These are phyloP conservation scores for Polydrusus cervinus DNA, from an alignment of 2,888 invertebrate genomes.

Conservation along the genomic window DNA sequence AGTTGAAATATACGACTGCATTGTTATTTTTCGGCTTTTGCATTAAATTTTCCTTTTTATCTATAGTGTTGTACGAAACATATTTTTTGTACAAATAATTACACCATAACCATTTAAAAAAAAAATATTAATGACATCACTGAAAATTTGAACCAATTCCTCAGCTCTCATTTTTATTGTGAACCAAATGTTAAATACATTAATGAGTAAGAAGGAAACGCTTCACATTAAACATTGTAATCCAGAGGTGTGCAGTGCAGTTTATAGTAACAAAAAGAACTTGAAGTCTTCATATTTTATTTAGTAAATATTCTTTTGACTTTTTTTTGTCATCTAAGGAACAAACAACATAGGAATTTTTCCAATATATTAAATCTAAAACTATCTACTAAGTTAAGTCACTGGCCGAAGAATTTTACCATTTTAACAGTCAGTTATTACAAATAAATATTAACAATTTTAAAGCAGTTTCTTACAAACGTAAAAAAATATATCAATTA, in stretches of 20 bases:
- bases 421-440: constrained; percentile 13
- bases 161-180: no score
- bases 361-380: constrained; percentile 16
- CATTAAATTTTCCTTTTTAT: no score
- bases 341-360: constrained; percentile 24
- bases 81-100: no score
- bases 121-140: no score
- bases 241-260: background rate
- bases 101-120: no score
- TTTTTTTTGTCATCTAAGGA: constrained; percentile 20
- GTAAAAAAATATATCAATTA: constrained; percentile 1
- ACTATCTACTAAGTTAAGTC: constrained; percentile 27
- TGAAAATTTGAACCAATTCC: no score
- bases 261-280: background rate
- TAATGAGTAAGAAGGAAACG: background rate
- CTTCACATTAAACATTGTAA: background rate
- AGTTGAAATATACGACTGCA: no score
- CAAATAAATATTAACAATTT: constrained; percentile 13
- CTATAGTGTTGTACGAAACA: no score
- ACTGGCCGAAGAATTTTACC: constrained; percentile 18
- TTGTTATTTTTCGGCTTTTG: no score
- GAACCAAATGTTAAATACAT: no score
- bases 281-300: constrained; percentile 17
- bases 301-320: constrained; percentile 2
- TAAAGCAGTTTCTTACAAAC: constrained; percentile 7